Percentiles rank a stretch among this genome's conserved stretches.
Conservation (phyloP, 1,140 invertebrate genomes). For the Bicyclus anynana region DNA sequence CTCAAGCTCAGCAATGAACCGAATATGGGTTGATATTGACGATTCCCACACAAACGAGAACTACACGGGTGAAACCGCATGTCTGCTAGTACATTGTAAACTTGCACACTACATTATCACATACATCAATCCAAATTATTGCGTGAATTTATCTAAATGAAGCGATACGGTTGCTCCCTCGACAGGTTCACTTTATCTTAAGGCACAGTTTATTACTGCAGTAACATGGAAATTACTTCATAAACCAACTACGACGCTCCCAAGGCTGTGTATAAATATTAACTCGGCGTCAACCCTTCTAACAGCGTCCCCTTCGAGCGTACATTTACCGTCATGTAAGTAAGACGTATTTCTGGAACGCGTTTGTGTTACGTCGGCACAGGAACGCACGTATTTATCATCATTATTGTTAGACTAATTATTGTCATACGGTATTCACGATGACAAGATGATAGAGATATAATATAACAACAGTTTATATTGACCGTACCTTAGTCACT, state of each 20-base stretch:
- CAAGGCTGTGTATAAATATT: conserved; percentile 33
- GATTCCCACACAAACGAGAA: too few species aligned
- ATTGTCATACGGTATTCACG: too few species aligned
- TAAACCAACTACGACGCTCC: conserved; percentile 28
- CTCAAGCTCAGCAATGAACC: too few species aligned
- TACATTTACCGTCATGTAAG: conserved; percentile 9
- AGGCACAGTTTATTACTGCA: conserved; percentile 16
- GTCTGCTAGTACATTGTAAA: too few species aligned
- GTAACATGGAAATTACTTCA: conserved; percentile 31
- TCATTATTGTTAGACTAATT: too few species aligned
- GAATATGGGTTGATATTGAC: too few species aligned
- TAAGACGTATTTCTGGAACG: background rate
- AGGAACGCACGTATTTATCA: background rate
- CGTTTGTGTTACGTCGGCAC: background rate
- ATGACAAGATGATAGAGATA: too few species aligned
- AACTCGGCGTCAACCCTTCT: conserved; percentile 29
- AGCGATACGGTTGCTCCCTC: background rate
- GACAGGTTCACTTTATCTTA: conserved; percentile 9
- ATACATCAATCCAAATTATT: background rate
- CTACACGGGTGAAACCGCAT: too few species aligned
- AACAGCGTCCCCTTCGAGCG: conserved; percentile 25
- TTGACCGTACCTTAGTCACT: too few species aligned
- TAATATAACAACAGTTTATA: too few species aligned
- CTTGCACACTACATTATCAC: background rate
- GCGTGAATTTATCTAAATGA: conserved; percentile 6